These are phyloP conservation scores for Orestias chungarensis DNA, from an alignment of 2,797 vertebrate genomes.

Conservation along the genomic window DNA sequence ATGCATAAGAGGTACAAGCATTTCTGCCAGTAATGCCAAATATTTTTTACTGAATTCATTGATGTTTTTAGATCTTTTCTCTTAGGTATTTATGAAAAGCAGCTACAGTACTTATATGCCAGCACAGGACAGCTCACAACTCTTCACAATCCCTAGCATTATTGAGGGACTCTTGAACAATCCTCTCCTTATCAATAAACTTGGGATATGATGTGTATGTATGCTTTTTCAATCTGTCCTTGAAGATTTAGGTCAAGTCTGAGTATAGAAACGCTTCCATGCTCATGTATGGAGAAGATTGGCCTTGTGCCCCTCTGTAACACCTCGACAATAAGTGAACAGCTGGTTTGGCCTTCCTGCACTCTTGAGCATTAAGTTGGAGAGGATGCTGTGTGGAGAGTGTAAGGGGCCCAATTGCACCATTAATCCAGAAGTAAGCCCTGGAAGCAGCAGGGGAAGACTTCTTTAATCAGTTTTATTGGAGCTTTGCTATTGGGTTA, in stretches of 20 bases:
- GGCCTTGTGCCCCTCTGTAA: conserved; percentile 65
- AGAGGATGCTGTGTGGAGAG: conserved; percentile 53
- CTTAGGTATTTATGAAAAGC: not conserved
- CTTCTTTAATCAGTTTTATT: conserved; percentile 80
- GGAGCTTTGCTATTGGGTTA: conserved; percentile 76
- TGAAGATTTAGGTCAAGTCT: conserved; percentile 58
- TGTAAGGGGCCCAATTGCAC: conserved; percentile 75
- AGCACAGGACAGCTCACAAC: not conserved
- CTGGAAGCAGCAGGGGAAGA: conserved; percentile 69
- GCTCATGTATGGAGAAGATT: conserved; percentile 20
- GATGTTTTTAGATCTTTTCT: too few species aligned
- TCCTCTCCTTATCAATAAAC: conserved; percentile 27
- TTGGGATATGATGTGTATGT: conserved; percentile 46
- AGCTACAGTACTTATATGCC: not conserved
- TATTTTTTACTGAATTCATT: not conserved
- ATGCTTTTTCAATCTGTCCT: conserved; percentile 38
- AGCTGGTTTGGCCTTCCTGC: conserved; percentile 75
- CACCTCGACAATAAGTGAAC: conserved; percentile 78
- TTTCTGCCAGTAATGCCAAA: not conserved
- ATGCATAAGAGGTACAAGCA: not conserved
- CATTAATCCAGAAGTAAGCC: conserved; percentile 69
- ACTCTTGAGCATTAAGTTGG: conserved; percentile 28
- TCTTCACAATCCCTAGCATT: conserved; percentile 11
- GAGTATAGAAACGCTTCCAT: conserved; percentile 21
- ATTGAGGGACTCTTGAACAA: conserved; percentile 13